Evolutionary conservation across 2,113 vertebrate genomes (phyloP).

Genomic region (Lepus americanus): DNA sequence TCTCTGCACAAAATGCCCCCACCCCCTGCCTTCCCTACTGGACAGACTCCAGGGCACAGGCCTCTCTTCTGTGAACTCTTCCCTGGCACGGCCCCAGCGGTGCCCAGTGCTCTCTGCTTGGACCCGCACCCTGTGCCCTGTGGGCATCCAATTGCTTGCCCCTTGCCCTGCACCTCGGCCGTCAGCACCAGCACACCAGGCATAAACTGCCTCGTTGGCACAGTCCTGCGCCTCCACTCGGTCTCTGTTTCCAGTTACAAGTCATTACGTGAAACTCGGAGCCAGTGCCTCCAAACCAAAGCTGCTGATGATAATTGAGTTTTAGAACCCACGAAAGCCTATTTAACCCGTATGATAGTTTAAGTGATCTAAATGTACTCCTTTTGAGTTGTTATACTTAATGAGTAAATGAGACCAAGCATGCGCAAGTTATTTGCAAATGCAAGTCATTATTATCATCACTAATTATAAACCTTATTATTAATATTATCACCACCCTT

Average conservation of each 20-base stretch:
- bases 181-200: background rate
- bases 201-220: background rate
- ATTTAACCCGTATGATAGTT: background rate
- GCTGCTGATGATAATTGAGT: background rate
- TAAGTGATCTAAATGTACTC: background rate
- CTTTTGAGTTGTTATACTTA: background rate
- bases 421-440: conserved; percentile 35
- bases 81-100: background rate
- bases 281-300: background rate
- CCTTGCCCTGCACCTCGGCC: background rate
- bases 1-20: background rate
- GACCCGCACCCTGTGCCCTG: too few species aligned
- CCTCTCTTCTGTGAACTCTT: background rate
- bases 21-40: background rate
- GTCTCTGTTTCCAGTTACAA: background rate
- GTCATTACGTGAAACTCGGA: background rate
- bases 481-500: background rate
- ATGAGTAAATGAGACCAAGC: conserved; percentile 32
- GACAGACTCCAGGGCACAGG: background rate
- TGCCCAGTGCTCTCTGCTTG: background rate
- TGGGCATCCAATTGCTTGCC: background rate
- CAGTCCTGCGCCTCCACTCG: background rate
- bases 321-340: background rate
- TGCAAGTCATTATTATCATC: conserved; percentile 6
- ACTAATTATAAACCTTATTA: background rate